Conservation (phyloP, 2,888 invertebrate genomes). For the Dryomyza anilis region DNA sequence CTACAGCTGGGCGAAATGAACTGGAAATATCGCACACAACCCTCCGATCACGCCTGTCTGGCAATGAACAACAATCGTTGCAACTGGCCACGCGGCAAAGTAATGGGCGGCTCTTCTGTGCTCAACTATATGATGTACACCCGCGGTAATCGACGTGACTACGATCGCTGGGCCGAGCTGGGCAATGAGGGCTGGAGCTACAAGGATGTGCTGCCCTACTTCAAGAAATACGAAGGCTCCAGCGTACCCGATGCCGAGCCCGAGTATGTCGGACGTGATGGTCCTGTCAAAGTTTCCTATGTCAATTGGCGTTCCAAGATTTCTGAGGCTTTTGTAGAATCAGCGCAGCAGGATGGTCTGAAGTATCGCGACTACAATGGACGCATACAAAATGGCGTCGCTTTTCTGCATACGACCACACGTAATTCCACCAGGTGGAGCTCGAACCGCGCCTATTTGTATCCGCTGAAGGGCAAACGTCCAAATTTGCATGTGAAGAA, state of each 20-base stretch:
- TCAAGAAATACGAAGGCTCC: constrained; percentile 77
- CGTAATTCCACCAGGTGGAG: constrained; percentile 66
- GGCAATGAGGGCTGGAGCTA: constrained; percentile 79
- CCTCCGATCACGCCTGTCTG: constrained; percentile 73
- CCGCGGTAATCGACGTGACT: constrained; percentile 73
- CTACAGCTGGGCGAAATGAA: constrained; percentile 73
- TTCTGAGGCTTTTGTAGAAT: constrained; percentile 69
- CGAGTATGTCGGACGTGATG: constrained; percentile 64
- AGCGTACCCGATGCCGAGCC: constrained; percentile 64
- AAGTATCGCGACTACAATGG: constrained; percentile 73
- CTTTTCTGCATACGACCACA: constrained; percentile 68
- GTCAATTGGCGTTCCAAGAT: constrained; percentile 67
- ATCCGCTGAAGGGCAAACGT: constrained; percentile 62
- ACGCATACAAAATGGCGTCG: constrained; percentile 67
- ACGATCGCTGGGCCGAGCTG: constrained; percentile 74
- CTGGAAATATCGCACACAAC: constrained; percentile 82
- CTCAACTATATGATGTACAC: constrained; percentile 84
- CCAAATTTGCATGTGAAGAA: constrained; percentile 67
- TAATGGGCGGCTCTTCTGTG: constrained; percentile 80
- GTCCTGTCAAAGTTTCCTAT: constrained; percentile 66
- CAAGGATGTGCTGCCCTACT: constrained; percentile 74
- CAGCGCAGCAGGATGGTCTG: constrained; percentile 68
- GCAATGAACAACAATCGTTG: constrained; percentile 77
- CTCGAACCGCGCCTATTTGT: constrained; percentile 68
- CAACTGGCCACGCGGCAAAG: constrained; percentile 81